Evolutionary conservation across 2,888 invertebrate genomes (phyloP), one percentile per base, ranked within the genome.

Genomic region (Microplitis manilae): DNA sequence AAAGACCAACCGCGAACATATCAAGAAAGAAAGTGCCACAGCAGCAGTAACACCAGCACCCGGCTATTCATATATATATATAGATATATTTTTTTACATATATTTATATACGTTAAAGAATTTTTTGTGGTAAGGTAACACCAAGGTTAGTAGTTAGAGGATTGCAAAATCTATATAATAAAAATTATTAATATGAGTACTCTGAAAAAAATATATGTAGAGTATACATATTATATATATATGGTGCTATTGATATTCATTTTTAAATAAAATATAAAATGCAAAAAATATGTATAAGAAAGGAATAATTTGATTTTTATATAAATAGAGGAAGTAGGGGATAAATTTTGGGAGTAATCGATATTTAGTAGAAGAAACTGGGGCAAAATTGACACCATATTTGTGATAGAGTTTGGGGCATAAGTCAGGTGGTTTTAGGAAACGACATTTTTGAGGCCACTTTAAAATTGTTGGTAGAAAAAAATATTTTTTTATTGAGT

Each of bases 21-120:
- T 68, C 69, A 76, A 68, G 76, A 77, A 79, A 72, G 77, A 80
- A 80, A 80, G 76, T 79, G 77, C 75, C 73, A 39, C 77, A 41
- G 60, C 74, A 74, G 76, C 77, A 79, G 71, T 75, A 61, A 68
- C 62, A 64, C 41, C 13, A 68, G 41, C 62, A 64, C 41, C 38
- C 38, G 68, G 59, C 20, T 30, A 60, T 9, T 13, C 50, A 50
- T 9, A 20, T 30, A 9, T 30, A 30, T 65, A n/a, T 62, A 59
- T 2, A 13, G 0, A 17, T 17, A 20, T 20, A 20, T 50, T 9
- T 50, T 41, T 41, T 50, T 50, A 9, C 17, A 9, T 50, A 50
- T 50, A 8, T 50, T 50, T 50, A 50, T 50, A 50, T 9, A 50
- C 50, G 9, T 50, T 9, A 50, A 50, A 50, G 50, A 50, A 50